Percentiles rank a stretch among this genome's conserved stretches.
phyloP scores from a whole-genome alignment of 2,113 vertebrate genomes.

The Axis porcinus region DNA sequence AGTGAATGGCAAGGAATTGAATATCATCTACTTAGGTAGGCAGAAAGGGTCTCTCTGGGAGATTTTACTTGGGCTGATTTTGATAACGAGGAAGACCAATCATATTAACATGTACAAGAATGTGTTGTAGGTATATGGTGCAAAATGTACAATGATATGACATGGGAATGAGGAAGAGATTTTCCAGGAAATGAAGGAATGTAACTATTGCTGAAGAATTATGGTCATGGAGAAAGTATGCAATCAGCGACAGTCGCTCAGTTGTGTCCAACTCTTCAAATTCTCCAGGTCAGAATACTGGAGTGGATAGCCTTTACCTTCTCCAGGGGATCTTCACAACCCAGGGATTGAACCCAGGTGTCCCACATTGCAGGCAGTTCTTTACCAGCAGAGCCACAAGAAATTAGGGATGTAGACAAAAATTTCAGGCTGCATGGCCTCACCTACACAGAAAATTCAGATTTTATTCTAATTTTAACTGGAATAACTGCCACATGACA shows the following conservation, averaged over 20 bases:
- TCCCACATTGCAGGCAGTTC: not conserved
- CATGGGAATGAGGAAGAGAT: not conserved
- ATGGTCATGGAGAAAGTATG: not conserved
- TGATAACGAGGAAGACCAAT: not conserved
- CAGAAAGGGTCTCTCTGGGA: not conserved
- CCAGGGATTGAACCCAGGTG: not conserved
- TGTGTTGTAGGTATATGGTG: not conserved
- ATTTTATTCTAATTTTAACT: not conserved
- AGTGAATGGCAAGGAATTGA: not conserved
- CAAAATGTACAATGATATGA: not conserved
- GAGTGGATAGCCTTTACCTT: not conserved
- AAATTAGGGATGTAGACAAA: not conserved
- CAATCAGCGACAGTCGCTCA: accelerated
- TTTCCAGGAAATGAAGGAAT: not conserved
- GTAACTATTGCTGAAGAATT: not conserved
- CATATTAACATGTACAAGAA: not conserved
- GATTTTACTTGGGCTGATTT: not conserved
- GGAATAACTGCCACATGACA: not conserved
- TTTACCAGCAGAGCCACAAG: not conserved
- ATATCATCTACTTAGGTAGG: not conserved
- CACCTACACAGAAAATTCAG: not conserved
- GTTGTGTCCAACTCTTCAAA: not conserved
- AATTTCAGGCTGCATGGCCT: not conserved
- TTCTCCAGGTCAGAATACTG: not conserved
- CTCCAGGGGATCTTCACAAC: not conserved